phyloP scores from a whole-genome alignment of 1,140 invertebrate genomes.

The Sycophaga agraensis region DNA sequence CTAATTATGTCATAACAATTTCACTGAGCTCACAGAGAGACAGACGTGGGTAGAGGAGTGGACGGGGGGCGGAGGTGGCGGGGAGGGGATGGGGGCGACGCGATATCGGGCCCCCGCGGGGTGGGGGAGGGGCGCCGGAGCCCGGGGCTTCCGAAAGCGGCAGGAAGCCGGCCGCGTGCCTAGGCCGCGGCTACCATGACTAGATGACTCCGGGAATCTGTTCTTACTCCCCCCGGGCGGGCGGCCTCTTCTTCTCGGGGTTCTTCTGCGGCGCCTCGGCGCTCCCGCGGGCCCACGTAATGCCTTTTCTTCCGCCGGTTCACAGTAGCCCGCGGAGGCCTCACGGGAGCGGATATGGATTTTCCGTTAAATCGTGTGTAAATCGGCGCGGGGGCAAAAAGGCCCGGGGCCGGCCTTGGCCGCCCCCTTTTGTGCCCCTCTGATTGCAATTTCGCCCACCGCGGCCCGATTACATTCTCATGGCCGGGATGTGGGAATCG shows the following conservation, averaged over 20 bases:
- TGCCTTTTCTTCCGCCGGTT: no score
- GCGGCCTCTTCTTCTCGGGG: no score
- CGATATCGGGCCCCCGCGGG: no score
- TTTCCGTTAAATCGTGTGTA: slow-evolving; percentile 1
- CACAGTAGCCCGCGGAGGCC: no score
- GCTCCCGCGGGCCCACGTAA: no score
- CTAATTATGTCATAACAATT: slow-evolving; percentile 34
- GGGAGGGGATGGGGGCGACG: not conserved
- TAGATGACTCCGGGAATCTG: slow-evolving; percentile 17
- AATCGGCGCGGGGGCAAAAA: not conserved
- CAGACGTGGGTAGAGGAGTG: not conserved
- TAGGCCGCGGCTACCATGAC: slow-evolving; percentile 3
- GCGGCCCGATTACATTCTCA: no score
- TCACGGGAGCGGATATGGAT: not conserved
- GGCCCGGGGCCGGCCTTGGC: no score
- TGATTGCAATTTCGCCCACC: no score
- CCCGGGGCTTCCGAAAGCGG: not conserved
- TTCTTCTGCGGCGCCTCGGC: no score
- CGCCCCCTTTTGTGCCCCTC: no score
- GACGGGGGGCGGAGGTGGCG: not conserved
- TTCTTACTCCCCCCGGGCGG: no score
- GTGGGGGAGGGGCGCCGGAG: not conserved
- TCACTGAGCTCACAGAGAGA: slow-evolving; percentile 12
- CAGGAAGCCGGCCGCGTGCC: not conserved
- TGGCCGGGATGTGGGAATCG: no score